A percentile compares a stretch with the other conserved stretches of the same genome.
Conservation (phyloP, 2,797 vertebrate species). For the Lerista edwardsae region DNA sequence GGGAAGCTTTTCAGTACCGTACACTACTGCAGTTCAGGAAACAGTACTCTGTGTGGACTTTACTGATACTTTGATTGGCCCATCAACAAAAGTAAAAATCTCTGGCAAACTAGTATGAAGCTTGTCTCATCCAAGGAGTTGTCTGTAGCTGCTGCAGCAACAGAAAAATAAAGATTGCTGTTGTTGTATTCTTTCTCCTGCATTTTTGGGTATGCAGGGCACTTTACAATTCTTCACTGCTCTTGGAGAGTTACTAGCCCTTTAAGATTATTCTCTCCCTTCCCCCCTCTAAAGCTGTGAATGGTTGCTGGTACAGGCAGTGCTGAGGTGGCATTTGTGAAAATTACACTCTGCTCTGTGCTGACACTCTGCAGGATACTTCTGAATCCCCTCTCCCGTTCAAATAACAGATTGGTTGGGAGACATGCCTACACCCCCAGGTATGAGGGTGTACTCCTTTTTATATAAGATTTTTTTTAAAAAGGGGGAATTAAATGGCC, state of each 20-base stretch:
- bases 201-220: neutral
- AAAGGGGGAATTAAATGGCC: neutral
- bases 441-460: neutral
- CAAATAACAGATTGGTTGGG: neutral
- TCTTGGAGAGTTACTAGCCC: slow-evolving; percentile 30
- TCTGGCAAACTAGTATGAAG: neutral
- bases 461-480: neutral
- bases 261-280: slow-evolving; percentile 67
- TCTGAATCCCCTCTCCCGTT: neutral
- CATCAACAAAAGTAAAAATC: neutral
- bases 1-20: neutral
- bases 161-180: neutral
- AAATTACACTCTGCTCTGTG: slow-evolving; percentile 36
- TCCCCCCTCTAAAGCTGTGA: slow-evolving; percentile 51
- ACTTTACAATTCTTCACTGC: neutral
- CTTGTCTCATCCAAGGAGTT: neutral
- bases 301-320: slow-evolving; percentile 66
- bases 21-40: neutral
- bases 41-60: neutral
- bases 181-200: neutral
- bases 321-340: slow-evolving; percentile 75
- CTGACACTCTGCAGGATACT: slow-evolving; percentile 11
- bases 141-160: neutral
- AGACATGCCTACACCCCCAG: neutral
- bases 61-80: neutral